phyloP scores from a whole-genome alignment of 35 echinoderm and acorn worm genomes.

The Heliocidaris erythrogramma region DNA sequence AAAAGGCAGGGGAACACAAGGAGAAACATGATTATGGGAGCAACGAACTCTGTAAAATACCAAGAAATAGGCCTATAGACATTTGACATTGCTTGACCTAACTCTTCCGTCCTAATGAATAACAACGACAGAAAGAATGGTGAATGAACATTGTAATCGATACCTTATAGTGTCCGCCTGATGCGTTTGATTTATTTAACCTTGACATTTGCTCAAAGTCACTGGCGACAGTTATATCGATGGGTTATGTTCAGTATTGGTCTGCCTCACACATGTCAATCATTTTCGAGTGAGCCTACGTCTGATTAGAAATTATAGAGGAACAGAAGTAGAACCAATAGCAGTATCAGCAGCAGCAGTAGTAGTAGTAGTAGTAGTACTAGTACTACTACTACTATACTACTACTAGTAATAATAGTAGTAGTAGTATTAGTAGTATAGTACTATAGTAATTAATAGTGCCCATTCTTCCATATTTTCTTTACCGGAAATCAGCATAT shows the following conservation, averaged over 20 bases:
- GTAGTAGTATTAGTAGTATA: no score
- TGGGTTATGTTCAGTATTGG: not conserved
- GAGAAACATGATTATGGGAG: not conserved
- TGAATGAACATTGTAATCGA: not conserved
- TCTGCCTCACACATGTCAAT: not conserved
- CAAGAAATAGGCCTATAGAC: not conserved
- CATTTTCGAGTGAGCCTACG: no score
- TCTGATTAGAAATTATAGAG: no score
- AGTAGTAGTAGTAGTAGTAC: no score
- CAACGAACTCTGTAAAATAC: not conserved
- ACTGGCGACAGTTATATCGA: constrained; percentile 14
- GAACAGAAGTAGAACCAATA: no score
- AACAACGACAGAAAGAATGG: not conserved
- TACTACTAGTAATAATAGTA: no score
- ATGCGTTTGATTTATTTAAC: not conserved
- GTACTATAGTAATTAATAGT: no score
- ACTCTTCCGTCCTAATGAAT: not conserved
- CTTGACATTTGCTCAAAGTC: constrained; percentile 22
- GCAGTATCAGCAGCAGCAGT: no score
- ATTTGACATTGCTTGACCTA: not conserved
- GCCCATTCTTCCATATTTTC: no score
- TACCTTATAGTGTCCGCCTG: not conserved
- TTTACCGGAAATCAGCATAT: no score
- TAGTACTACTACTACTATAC: no score
- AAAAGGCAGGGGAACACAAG: not conserved